These are phyloP conservation scores for Chrysolina americana DNA, from an alignment of 2,888 invertebrate species.

Conservation along the genomic window DNA sequence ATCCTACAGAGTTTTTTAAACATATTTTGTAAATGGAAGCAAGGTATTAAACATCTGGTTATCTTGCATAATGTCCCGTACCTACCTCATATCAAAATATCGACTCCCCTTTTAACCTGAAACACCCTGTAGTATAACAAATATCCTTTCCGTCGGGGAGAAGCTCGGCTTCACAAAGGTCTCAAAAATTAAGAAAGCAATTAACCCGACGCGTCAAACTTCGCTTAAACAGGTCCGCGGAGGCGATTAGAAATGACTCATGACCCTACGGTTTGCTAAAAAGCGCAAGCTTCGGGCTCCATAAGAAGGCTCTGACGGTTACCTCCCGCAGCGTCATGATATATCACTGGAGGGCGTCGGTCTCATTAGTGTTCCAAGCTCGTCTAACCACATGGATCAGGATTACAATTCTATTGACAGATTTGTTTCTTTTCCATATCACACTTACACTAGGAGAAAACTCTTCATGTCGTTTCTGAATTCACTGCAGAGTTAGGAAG, in stretches of 20 bases:
- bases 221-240: not conserved
- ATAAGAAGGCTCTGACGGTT: slow-evolving; percentile 27
- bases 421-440: not conserved
- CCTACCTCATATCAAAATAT: not conserved
- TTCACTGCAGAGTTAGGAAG: too few relatives aligned
- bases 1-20: too few relatives aligned
- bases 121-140: too few relatives aligned
- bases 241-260: slow-evolving; percentile 32
- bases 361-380: slow-evolving; percentile 43
- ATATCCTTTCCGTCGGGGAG: not conserved
- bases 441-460: not conserved
- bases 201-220: slow-evolving; percentile 5
- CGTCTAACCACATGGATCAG: slow-evolving; percentile 39
- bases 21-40: too few relatives aligned
- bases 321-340: slow-evolving; percentile 42
- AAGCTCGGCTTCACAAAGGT: not conserved
- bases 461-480: not conserved
- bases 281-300: slow-evolving; percentile 18
- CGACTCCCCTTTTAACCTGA: not conserved
- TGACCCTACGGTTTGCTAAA: slow-evolving; percentile 27
- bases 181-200: slow-evolving; percentile 19
- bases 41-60: too few relatives aligned
- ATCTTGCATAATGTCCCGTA: too few relatives aligned
- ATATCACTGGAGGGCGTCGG: slow-evolving; percentile 41
- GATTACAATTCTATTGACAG: slow-evolving; percentile 41